Percentiles rank a stretch among this genome's conserved stretches.
Conservation (phyloP, 2,113 vertebrate genomes). For the Petaurus breviceps region DNA sequence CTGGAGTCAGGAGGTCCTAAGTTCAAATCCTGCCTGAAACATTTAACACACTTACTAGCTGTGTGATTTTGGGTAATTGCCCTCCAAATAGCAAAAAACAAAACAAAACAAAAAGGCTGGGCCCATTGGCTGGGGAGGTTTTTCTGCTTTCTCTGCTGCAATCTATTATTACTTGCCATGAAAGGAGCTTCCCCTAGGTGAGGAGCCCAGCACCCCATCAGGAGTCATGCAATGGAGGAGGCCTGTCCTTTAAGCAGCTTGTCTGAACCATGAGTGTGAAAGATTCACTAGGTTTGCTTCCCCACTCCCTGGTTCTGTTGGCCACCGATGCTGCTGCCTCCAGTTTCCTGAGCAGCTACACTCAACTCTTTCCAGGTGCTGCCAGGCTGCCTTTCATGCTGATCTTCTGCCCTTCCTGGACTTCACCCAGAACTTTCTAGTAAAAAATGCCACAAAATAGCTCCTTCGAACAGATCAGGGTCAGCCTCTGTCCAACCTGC, state of each 20-base stretch:
- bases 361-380: background rate
- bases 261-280: background rate
- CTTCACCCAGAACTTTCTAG: background rate
- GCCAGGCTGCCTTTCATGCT: background rate
- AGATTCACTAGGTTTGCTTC: background rate
- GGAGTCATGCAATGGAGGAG: background rate
- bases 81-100: no score
- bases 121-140: conserved; percentile 94
- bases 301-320: background rate
- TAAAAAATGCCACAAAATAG: background rate
- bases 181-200: conserved; percentile 36
- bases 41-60: no score
- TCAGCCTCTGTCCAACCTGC: background rate
- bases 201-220: background rate
- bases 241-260: background rate
- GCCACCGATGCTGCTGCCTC: background rate
- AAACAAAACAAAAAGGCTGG: no score
- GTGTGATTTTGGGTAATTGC: no score
- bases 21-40: no score
- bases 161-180: conserved; percentile 96
- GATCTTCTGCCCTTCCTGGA: background rate
- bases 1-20: no score
- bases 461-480: background rate
- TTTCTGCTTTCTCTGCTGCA: conserved; percentile 96
- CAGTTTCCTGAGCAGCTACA: background rate